phyloP scores from a whole-genome alignment of 92 coral and sea anemone species.

The Meandrina meandrites region DNA sequence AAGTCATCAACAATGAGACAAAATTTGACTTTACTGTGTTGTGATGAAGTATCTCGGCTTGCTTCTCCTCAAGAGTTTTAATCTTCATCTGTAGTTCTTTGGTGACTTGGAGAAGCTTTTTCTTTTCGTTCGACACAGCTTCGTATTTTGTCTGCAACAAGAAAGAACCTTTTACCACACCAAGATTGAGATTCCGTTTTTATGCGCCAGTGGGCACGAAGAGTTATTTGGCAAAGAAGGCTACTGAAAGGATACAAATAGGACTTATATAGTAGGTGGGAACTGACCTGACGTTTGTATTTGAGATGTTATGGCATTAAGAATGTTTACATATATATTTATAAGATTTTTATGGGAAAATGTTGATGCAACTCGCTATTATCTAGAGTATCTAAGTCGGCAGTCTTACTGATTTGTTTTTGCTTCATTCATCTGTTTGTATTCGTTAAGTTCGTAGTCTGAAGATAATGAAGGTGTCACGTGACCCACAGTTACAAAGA shows the following conservation, averaged over 20 bases:
- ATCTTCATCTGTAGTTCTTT: conserved; percentile 69
- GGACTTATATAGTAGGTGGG: background rate
- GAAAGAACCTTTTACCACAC: background rate
- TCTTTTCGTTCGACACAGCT: conserved; percentile 62
- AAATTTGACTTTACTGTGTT: conserved; percentile 5
- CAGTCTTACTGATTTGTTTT: background rate
- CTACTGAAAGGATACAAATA: background rate
- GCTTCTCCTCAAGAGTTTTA: conserved; percentile 61
- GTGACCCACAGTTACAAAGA: background rate
- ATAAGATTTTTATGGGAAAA: background rate
- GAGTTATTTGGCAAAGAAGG: background rate
- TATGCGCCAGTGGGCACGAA: background rate
- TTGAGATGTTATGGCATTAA: background rate
- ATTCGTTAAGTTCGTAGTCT: background rate
- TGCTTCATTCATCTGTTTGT: background rate
- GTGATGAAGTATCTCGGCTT: conserved; percentile 32
- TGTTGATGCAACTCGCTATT: background rate
- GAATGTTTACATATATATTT: background rate
- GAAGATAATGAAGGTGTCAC: too few relatives aligned
- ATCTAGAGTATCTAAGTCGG: background rate
- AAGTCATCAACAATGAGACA: background rate
- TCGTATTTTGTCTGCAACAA: conserved; percentile 59
- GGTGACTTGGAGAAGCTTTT: conserved; percentile 63
- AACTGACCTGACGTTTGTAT: background rate
- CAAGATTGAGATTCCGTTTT: too few relatives aligned